phyloP scores from a whole-genome alignment of 1,140 invertebrate species.

The Rhopalosiphum padi region DNA sequence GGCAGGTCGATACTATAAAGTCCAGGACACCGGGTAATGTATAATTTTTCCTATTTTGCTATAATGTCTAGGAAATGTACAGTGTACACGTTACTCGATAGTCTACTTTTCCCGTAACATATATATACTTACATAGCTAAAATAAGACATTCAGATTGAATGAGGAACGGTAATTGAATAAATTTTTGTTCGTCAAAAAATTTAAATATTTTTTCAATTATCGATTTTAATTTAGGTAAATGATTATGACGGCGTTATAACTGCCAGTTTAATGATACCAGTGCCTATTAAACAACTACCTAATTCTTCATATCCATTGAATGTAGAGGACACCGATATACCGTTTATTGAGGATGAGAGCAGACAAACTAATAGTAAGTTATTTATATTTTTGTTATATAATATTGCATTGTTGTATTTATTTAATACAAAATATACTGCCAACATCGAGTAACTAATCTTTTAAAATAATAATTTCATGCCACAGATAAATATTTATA shows the following conservation, averaged over 20 bases:
- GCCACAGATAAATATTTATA: too few relatives aligned
- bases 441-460: not conserved
- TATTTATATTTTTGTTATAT: not conserved
- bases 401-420: not conserved
- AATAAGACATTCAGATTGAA: not conserved
- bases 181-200: not conserved
- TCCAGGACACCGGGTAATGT: too few relatives aligned
- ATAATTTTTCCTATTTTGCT: too few relatives aligned
- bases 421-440: not conserved
- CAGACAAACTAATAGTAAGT: conserved; percentile 54
- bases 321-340: conserved; percentile 73
- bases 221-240: conserved; percentile 34
- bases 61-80: too few relatives aligned
- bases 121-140: not conserved
- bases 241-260: conserved; percentile 71
- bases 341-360: conserved; percentile 74
- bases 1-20: too few relatives aligned
- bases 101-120: too few relatives aligned
- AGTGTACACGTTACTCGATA: too few relatives aligned
- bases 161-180: not conserved
- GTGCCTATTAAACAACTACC: conserved; percentile 67
- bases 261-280: conserved; percentile 80
- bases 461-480: not conserved
- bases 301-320: conserved; percentile 63
- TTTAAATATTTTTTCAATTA: not conserved